Conservation (phyloP, 2,797 vertebrate species). For the Phataginus tetradactyla region DNA sequence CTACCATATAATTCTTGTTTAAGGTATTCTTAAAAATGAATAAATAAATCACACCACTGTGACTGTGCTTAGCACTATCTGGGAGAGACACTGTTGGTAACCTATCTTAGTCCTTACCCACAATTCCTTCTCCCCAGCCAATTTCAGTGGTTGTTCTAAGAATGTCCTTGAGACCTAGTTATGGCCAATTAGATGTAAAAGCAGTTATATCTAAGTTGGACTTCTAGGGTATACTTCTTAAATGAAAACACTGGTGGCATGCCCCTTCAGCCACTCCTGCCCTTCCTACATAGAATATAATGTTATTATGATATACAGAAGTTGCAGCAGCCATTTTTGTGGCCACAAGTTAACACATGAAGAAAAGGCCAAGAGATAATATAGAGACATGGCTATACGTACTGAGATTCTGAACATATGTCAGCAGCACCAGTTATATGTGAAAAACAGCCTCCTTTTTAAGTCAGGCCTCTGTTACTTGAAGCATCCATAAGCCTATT, state of each 20-base stretch:
- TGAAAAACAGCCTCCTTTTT: not conserved
- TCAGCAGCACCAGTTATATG: not conserved
- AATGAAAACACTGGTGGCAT: not conserved
- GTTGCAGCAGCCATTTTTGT: not conserved
- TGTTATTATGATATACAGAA: not conserved
- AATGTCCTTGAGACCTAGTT: not conserved
- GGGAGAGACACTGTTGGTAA: not conserved
- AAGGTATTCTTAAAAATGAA: not conserved
- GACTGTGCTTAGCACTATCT: not conserved
- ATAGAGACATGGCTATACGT: not conserved
- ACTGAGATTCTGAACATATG: not conserved
- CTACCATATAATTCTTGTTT: not conserved
- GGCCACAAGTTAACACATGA: not conserved
- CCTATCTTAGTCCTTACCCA: fast-evolving
- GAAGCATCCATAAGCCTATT: not conserved
- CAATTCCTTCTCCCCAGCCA: not conserved
- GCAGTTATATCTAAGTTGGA: not conserved
- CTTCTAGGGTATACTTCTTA: not conserved
- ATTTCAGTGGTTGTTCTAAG: not conserved
- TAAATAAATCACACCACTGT: not conserved
- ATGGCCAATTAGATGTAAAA: not conserved
- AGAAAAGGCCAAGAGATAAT: not conserved
- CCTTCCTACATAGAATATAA: not conserved
- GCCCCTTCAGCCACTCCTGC: not conserved
- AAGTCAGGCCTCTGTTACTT: not conserved